phyloP scores from a whole-genome alignment of 2,797 vertebrate species.

The Etheostoma nigrum region DNA sequence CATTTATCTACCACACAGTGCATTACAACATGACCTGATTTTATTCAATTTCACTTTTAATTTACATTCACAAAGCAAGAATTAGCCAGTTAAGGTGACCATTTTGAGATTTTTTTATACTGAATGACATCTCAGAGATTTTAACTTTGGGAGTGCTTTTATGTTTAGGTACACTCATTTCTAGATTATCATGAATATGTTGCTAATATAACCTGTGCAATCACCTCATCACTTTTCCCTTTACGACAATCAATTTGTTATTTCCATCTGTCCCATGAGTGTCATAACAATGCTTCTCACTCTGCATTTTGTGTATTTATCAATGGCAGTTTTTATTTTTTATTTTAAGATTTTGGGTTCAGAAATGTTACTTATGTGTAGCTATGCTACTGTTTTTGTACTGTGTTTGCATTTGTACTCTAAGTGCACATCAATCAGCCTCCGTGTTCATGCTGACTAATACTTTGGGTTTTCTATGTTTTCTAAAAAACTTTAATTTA shows the following conservation, averaged over 20 bases:
- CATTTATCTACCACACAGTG: constrained; percentile 21
- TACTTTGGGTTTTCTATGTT: constrained; percentile 67
- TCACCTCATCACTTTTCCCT: constrained; percentile 71
- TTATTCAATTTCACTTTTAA: constrained; percentile 20
- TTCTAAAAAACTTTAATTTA: constrained; percentile 64
- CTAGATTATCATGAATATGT: constrained; percentile 36
- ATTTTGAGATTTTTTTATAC: not conserved
- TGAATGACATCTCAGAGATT: constrained; percentile 33
- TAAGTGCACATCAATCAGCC: constrained; percentile 75
- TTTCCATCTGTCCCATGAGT: constrained; percentile 47
- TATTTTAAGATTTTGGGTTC: constrained; percentile 45
- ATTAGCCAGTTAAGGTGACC: constrained; percentile 11
- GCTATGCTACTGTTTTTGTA: constrained; percentile 71
- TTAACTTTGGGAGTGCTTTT: constrained; percentile 38
- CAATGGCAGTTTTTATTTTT: constrained; percentile 47
- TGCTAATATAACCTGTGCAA: constrained; percentile 67
- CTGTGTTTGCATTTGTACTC: constrained; percentile 65
- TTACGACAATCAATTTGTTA: constrained; percentile 82
- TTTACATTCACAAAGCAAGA: constrained; percentile 1
- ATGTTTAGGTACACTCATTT: constrained; percentile 39
- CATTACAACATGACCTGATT: constrained; percentile 9
- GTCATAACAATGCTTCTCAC: constrained; percentile 32
- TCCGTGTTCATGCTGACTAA: constrained; percentile 71
- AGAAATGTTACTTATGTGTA: constrained; percentile 54
- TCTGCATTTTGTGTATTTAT: constrained; percentile 63